Base-by-base conservation (phyloP, 2,797 vertebrate species). In the Sciurus carolinensis region DNA sequence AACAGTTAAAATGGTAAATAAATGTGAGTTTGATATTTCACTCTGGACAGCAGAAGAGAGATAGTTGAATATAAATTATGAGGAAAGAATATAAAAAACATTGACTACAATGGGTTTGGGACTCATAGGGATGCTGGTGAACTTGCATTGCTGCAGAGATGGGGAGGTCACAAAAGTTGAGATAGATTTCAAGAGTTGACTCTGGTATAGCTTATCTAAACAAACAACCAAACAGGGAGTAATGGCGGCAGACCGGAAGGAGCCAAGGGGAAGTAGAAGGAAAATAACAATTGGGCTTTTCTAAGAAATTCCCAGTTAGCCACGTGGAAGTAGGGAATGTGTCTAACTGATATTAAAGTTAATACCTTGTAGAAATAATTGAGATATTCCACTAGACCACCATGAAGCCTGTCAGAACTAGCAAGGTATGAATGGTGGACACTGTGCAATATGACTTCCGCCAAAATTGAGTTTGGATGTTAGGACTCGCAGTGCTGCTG, bases 261-360 rank as follows among this genome's bases (percentile, higher is more conserved):
- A 67, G 13, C 22, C 18, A 18, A 64, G 17, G 17, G 24, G 17
- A 14, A 90, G 13, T 30, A 30, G 13, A 54, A 5, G 4, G 12
- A 44, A 88, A 72, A n/a, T 66, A 33, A 33, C 4, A 71, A 13
- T 13, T 36, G 1, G 3, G 1, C 0, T 72, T 91, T 95, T 20
- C 69, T 1, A 84, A 7, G 12, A 75, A 73, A 36, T 86, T 90
- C 13, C 14, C 22, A 14, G 26, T 73, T 44, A 88, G 5, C 1
- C 44, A 36, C 17, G n/a, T 71, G 1, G 1, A 1, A 3, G 4
- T 47, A 10, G 12, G 1, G 12, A n/a, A 81, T 77, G 11, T 14
- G 1, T 47, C 85, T 36, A 81, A 42, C 24, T 82, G 14, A 50
- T 62, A 4, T 88, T 64, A 81, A 95, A 76, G 22, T 69, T 69